Evolutionary conservation across 2,888 invertebrate species (phyloP).

Genomic region (Asteroscopus sphinx): DNA sequence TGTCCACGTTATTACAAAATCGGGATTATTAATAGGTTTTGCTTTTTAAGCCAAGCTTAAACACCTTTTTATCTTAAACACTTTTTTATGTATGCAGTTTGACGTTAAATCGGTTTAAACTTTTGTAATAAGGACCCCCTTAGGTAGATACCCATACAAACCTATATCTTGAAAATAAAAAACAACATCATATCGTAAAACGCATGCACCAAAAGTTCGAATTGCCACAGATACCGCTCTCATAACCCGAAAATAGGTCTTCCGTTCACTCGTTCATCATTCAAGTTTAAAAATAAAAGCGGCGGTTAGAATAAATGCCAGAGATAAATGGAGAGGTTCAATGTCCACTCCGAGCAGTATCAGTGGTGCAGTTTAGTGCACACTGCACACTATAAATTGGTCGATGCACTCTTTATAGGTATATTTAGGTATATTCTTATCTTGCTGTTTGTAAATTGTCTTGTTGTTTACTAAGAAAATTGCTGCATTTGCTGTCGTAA

Average conservation of each 20-base stretch:
- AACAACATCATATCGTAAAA: not conserved
- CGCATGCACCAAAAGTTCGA: not conserved
- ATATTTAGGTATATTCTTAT: slow-evolving; percentile 28
- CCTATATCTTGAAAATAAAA: not conserved
- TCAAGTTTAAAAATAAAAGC: slow-evolving; percentile 52
- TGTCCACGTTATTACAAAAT: no score
- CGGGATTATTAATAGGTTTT: no score
- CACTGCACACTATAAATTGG: slow-evolving; percentile 33
- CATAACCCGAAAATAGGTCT: slow-evolving; percentile 33
- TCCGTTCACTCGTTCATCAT: slow-evolving; percentile 52
- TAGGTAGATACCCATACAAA: no score
- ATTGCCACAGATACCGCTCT: slow-evolving; percentile 11
- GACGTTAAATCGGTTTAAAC: no score
- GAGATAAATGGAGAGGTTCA: slow-evolving; percentile 74
- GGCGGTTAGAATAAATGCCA: slow-evolving; percentile 43
- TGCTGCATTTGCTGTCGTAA: slow-evolving; percentile 7
- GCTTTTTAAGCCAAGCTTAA: no score
- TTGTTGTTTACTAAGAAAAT: slow-evolving; percentile 20
- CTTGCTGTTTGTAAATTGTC: slow-evolving; percentile 12
- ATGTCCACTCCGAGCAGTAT: slow-evolving; percentile 63
- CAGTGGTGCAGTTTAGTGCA: slow-evolving; percentile 24
- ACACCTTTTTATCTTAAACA: no score
- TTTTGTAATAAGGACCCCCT: no score
- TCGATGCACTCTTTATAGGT: slow-evolving; percentile 20
- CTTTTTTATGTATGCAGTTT: no score